Percentiles rank a stretch among this genome's conserved stretches.
phyloP scores from a whole-genome alignment of 2,113 vertebrate species.

The Leuciscus idus region DNA sequence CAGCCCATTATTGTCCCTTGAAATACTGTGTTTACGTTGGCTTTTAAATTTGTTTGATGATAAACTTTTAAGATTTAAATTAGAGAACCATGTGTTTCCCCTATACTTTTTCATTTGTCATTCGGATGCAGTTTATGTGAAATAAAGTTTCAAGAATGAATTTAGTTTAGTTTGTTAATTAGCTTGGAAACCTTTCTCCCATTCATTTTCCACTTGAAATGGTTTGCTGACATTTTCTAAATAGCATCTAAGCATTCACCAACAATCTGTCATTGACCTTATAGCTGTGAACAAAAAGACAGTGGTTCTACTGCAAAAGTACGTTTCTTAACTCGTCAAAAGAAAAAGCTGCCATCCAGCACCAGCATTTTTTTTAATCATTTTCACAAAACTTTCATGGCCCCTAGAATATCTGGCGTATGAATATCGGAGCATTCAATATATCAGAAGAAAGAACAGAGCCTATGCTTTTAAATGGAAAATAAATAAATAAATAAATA shows the following conservation, averaged over 20 bases:
- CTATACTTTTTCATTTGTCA: not conserved
- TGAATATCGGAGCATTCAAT: no score
- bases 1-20: constrained; percentile 46
- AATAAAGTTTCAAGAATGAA: not conserved
- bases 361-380: no score
- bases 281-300: constrained; percentile 11
- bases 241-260: not conserved
- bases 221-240: constrained; percentile 25
- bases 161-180: not conserved
- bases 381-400: no score
- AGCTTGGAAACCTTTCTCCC: not conserved
- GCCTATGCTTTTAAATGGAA: no score
- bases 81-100: no score
- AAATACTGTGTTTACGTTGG: constrained; percentile 44
- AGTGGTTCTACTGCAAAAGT: not conserved
- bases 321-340: not conserved
- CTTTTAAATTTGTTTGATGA: constrained; percentile 42
- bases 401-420: no score
- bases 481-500: no score
- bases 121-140: not conserved
- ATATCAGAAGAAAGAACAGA: no score
- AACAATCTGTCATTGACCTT: not conserved
- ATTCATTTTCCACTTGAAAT: constrained; percentile 3
- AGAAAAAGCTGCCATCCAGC: no score
- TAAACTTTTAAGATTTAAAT: constrained; percentile 26